Evolutionary conservation across 2,888 invertebrate genomes (phyloP).

Genomic region (Melanotus villosus): DNA sequence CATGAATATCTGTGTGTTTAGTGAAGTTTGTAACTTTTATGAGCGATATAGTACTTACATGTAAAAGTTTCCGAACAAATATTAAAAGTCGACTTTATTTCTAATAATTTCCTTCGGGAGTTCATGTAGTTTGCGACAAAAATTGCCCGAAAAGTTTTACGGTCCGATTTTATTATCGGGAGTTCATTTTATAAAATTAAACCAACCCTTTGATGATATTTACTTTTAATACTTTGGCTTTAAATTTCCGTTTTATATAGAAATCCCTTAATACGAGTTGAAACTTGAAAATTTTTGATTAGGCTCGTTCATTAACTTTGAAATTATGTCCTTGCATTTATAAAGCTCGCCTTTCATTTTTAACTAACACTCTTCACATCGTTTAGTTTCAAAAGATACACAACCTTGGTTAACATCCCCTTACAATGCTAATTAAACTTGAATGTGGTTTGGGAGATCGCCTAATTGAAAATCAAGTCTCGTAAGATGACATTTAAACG

Average conservation of each 20-base stretch:
- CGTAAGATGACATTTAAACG: conserved; percentile 13
- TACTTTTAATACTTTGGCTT: too few species aligned
- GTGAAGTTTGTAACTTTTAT: conserved; percentile 2
- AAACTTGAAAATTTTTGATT: not conserved
- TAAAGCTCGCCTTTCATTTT: not conserved
- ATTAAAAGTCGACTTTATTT: conserved; percentile 17
- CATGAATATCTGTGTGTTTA: not conserved
- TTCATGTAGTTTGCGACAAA: not conserved
- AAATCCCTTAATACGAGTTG: too few species aligned
- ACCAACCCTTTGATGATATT: too few species aligned
- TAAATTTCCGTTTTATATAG: too few species aligned
- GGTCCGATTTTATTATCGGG: not conserved
- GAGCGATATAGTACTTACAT: conserved; percentile 14
- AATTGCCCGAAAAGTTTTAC: not conserved
- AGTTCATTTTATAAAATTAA: not conserved
- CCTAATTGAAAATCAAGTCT: conserved; percentile 11
- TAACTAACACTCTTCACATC: not conserved
- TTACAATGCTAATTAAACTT: conserved; percentile 8
- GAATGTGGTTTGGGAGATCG: conserved; percentile 9
- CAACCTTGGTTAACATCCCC: not conserved
- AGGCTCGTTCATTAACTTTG: not conserved
- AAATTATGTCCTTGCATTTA: not conserved
- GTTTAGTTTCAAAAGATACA: not conserved
- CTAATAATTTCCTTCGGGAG: conserved; percentile 18
- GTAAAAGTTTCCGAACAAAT: conserved; percentile 18